Evolutionary conservation across 2,797 vertebrate genomes (phyloP).

Genomic region (Darevskia nairensis): DNA sequence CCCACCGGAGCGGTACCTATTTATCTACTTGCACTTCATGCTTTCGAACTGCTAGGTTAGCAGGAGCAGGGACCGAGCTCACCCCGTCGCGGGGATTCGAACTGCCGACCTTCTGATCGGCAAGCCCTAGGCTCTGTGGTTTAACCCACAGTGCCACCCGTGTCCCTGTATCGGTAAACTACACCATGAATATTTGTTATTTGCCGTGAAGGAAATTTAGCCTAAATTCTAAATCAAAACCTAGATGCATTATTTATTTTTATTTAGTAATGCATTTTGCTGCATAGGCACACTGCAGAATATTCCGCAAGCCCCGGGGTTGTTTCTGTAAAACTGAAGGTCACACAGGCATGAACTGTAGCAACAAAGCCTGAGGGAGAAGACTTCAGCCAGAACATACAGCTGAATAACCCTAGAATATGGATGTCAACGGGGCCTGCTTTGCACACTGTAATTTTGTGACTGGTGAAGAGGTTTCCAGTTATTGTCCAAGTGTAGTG

Average conservation of each 20-base stretch:
- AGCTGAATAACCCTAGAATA: background rate
- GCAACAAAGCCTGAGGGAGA: background rate
- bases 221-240: constrained; percentile 20
- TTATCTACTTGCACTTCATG: no score
- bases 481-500: background rate
- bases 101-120: no score
- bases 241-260: constrained; percentile 34
- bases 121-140: no score
- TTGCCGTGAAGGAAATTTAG: constrained; percentile 51
- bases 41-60: no score
- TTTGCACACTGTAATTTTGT: background rate
- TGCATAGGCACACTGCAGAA: constrained; percentile 35
- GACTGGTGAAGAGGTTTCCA: background rate
- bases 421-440: background rate
- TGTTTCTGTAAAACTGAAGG: constrained; percentile 33
- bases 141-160: no score
- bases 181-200: constrained; percentile 33
- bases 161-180: background rate
- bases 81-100: no score
- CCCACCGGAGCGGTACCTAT: no score
- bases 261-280: constrained; percentile 42
- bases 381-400: background rate
- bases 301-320: background rate
- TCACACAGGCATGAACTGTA: constrained; percentile 18
- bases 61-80: no score